These are phyloP conservation scores for Beaufortia kweichowensis DNA, from an alignment of 2,113 vertebrate species.

Conservation along the genomic window DNA sequence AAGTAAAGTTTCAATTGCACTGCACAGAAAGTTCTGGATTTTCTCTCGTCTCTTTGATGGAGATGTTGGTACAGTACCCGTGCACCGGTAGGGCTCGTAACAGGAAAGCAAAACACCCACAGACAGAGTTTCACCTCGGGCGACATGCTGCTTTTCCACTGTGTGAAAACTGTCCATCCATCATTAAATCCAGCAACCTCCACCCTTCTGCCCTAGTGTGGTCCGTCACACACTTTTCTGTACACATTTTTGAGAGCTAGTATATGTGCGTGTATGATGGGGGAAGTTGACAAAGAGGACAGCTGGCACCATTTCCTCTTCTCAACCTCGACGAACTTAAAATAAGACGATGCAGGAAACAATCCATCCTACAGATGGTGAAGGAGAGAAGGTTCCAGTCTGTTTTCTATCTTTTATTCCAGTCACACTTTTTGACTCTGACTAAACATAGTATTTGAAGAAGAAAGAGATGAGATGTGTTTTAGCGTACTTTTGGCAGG, in stretches of 20 bases:
- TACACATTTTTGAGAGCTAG: background rate
- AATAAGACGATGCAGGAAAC: conserved; percentile 71
- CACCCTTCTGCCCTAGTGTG: conserved; percentile 23
- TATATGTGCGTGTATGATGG: background rate
- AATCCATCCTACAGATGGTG: conserved; percentile 61
- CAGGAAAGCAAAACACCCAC: conserved; percentile 66
- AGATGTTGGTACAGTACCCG: conserved; percentile 52
- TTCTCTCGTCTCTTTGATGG: conserved; percentile 42
- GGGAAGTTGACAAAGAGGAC: conserved; percentile 42
- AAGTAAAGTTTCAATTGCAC: background rate
- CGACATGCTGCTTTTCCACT: conserved; percentile 58
- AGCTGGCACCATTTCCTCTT: conserved; percentile 59
- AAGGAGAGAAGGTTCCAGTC: conserved; percentile 12
- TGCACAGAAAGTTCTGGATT: conserved; percentile 8
- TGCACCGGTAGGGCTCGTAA: conserved; percentile 63
- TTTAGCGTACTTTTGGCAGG: conserved; percentile 22
- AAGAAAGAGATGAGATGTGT: conserved; percentile 13
- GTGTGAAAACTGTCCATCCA: conserved; percentile 59
- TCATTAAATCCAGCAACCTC: conserved; percentile 41
- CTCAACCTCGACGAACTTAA: conserved; percentile 58
- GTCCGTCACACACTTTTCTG: background rate
- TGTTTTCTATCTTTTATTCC: conserved; percentile 35
- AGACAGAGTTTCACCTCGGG: conserved; percentile 58
- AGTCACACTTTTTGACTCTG: conserved; percentile 26
- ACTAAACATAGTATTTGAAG: conserved; percentile 36